Evolutionary conservation across 2,797 vertebrate genomes (phyloP).

Genomic region (Sciurus vulgaris): DNA sequence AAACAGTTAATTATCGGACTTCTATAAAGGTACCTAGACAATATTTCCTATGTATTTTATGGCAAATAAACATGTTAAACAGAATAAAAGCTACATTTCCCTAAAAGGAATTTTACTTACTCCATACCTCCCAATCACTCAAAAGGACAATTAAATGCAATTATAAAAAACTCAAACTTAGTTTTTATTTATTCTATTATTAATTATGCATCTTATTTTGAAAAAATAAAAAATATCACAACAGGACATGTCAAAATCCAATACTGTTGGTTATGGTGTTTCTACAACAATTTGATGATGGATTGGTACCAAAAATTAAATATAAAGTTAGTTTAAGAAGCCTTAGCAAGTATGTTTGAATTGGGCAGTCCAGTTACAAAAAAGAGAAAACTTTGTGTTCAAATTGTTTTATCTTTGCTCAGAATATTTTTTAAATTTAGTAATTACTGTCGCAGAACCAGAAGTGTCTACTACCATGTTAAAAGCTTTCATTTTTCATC

Average conservation of each 20-base stretch:
- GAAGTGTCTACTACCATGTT: conserved; percentile 62
- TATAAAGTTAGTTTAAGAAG: conserved; percentile 66
- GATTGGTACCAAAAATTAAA: conserved; percentile 58
- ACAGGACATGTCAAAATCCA: conserved; percentile 55
- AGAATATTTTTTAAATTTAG: conserved; percentile 64
- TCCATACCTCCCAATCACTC: conserved; percentile 12
- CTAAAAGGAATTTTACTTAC: conserved; percentile 66
- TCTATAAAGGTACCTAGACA: conserved; percentile 56
- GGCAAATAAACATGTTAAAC: conserved; percentile 54
- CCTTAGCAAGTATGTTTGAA: conserved; percentile 61
- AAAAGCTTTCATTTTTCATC: conserved; percentile 74
- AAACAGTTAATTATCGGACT: conserved; percentile 55
- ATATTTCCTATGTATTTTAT: conserved; percentile 61
- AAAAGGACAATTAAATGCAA: conserved; percentile 51
- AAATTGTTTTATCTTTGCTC: conserved; percentile 13
- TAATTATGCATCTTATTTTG: conserved; percentile 55
- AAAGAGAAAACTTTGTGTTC: conserved; percentile 57
- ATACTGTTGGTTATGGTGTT: conserved; percentile 57
- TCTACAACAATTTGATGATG: conserved; percentile 54
- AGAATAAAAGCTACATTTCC: conserved; percentile 62
- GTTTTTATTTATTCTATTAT: conserved; percentile 62
- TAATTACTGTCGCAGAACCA: conserved; percentile 43
- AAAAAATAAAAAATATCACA: conserved; percentile 56
- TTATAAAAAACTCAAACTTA: conserved; percentile 50
- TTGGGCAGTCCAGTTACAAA: background rate